These are phyloP conservation scores for Coecobrya sp. DNA, from an alignment of 2,888 invertebrate species.

Conservation along the genomic window DNA sequence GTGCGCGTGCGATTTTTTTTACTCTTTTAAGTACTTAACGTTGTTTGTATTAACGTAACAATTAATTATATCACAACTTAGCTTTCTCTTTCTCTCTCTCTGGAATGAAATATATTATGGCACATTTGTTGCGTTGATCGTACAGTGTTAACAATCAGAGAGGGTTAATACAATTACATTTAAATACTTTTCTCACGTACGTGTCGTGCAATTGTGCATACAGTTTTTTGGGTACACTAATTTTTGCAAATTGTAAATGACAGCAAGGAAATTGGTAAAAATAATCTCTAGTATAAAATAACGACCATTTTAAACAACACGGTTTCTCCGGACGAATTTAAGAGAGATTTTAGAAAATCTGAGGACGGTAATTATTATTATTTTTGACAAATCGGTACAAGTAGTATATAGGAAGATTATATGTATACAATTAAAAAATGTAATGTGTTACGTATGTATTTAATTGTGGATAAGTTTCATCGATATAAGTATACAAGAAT, in stretches of 20 bases:
- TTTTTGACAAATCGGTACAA: slow-evolving; percentile 21
- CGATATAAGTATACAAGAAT: too few relatives aligned
- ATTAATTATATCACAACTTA: slow-evolving; percentile 68
- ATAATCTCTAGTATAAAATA: background rate
- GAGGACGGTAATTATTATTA: slow-evolving; percentile 4
- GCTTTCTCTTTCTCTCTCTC: too few relatives aligned
- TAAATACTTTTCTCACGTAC: background rate
- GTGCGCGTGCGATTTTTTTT: slow-evolving; percentile 27
- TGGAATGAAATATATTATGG: slow-evolving; percentile 70
- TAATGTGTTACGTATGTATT: too few relatives aligned
- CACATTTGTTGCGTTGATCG: slow-evolving; percentile 71
- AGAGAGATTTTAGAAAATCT: background rate
- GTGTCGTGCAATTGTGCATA: too few relatives aligned
- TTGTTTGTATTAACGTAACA: background rate
- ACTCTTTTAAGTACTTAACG: background rate
- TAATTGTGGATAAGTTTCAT: too few relatives aligned
- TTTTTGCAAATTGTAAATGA: too few relatives aligned
- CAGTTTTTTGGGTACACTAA: too few relatives aligned
- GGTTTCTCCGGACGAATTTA: slow-evolving; percentile 27
- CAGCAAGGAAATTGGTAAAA: background rate
- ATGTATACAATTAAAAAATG: too few relatives aligned
- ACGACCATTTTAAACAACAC: background rate
- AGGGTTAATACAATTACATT: background rate
- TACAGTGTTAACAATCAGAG: background rate
- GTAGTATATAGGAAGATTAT: background rate